Percentiles rank a stretch among this genome's conserved stretches.
These are phyloP conservation scores for Allygus modestus DNA, from an alignment of 2,888 invertebrate species.

Conservation along the genomic window DNA sequence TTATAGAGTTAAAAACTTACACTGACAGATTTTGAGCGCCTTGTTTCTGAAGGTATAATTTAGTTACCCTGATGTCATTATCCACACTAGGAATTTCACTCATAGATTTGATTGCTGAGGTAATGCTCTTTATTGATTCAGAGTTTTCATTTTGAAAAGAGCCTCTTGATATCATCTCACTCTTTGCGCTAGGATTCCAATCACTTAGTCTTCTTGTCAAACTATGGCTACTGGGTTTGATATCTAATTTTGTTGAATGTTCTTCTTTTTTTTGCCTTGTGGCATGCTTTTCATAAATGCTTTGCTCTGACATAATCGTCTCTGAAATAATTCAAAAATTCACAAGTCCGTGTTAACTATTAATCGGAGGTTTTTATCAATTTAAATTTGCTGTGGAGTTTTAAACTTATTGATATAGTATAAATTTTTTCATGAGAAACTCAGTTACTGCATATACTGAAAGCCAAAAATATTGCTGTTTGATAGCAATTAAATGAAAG, in stretches of 20 bases:
- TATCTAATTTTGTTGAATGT: background rate
- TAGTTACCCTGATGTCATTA: slow-evolving; percentile 20
- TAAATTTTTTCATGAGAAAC: too few species aligned
- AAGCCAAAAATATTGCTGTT: too few species aligned
- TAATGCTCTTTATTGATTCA: background rate
- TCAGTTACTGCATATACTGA: too few species aligned
- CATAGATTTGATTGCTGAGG: background rate
- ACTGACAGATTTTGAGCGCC: slow-evolving; percentile 18
- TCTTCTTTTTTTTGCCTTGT: background rate
- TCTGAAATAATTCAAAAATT: too few species aligned
- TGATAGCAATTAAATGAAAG: too few species aligned
- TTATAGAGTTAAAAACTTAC: slow-evolving; percentile 13
- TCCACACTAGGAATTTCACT: slow-evolving; percentile 7
- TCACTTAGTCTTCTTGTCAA: background rate
- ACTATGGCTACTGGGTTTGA: background rate
- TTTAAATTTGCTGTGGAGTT: too few species aligned
- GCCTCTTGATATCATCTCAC: background rate
- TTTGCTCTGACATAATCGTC: background rate
- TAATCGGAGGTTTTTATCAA: too few species aligned
- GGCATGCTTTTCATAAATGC: background rate
- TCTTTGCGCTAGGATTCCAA: background rate
- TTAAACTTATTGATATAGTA: too few species aligned
- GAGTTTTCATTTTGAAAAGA: background rate
- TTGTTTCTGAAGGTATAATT: slow-evolving; percentile 28
- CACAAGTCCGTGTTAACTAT: too few species aligned